These are phyloP conservation scores for Platygyra sinensis DNA, from an alignment of 64 coral and sea anemone species.

Conservation along the genomic window DNA sequence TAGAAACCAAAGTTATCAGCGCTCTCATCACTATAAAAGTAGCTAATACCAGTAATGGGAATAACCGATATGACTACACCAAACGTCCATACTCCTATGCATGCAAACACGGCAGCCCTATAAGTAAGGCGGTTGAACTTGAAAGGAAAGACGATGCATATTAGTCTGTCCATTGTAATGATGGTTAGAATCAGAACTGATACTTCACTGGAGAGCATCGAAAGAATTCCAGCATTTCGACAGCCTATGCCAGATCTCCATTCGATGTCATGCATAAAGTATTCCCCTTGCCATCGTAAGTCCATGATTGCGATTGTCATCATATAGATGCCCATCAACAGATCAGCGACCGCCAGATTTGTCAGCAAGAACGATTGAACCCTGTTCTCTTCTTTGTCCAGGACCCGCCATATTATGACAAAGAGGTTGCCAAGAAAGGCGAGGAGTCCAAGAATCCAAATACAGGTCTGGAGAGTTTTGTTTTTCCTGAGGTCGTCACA, in stretches of 20 bases:
- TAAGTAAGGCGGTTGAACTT: conserved; percentile 4
- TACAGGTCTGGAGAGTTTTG: conserved; percentile 25
- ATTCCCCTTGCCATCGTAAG: conserved; percentile 18
- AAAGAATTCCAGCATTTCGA: conserved; percentile 2
- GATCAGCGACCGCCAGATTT: conserved; percentile 7
- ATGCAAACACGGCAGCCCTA: neutral
- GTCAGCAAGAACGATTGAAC: conserved; percentile 22
- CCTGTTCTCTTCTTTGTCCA: conserved; percentile 15
- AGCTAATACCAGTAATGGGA: conserved; percentile 2
- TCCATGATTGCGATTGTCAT: conserved; percentile 17
- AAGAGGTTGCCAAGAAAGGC: conserved; percentile 36
- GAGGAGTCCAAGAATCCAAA: conserved; percentile 49
- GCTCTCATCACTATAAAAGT: conserved; percentile 3
- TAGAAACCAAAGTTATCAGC: conserved; percentile 10
- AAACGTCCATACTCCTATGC: conserved; percentile 20
- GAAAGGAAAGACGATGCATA: conserved; percentile 38
- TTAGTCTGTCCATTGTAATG: conserved; percentile 12
- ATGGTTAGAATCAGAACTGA: conserved; percentile 36
- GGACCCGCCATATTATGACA: conserved; percentile 21
- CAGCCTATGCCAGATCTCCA: conserved; percentile 19
- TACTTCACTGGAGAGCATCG: conserved; percentile 31
- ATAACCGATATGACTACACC: conserved; percentile 18
- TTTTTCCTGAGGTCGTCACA: conserved; percentile 63
- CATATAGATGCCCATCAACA: conserved; percentile 35
- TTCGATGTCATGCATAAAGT: conserved; percentile 24